phyloP scores from a whole-genome alignment of 2,888 invertebrate species.

The Torymus tubicola region DNA sequence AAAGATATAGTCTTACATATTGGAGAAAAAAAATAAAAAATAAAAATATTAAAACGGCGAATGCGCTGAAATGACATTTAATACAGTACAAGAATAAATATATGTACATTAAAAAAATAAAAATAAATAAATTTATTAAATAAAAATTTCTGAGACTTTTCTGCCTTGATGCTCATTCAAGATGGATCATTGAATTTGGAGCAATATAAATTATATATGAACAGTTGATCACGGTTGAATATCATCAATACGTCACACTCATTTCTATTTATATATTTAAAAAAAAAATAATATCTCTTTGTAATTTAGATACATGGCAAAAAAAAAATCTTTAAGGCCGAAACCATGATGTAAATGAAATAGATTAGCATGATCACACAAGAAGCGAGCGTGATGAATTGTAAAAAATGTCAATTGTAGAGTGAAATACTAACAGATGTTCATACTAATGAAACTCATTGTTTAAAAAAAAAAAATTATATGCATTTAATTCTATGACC shows the following conservation, averaged over 20 bases:
- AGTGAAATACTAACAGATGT: constrained; percentile 33
- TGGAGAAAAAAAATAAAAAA: constrained; percentile 45
- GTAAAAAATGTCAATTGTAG: constrained; percentile 38
- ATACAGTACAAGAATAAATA: not conserved
- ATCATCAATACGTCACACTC: constrained; percentile 48
- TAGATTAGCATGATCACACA: constrained; percentile 61
- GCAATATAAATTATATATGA: not conserved
- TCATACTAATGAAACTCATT: no score
- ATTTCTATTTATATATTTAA: constrained; percentile 6
- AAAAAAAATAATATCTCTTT: constrained; percentile 16
- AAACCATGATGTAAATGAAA: constrained; percentile 58
- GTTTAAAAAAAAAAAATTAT: no score
- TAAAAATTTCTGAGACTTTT: constrained; percentile 34
- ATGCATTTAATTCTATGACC: constrained; percentile 37
- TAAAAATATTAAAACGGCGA: constrained; percentile 5
- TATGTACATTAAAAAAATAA: constrained; percentile 45
- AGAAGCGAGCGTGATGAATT: constrained; percentile 57
- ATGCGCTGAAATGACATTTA: no score
- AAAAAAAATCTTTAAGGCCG: constrained; percentile 45
- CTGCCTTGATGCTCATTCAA: constrained; percentile 2
- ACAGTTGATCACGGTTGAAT: constrained; percentile 20
- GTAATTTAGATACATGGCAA: constrained; percentile 6
- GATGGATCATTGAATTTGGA: not conserved
- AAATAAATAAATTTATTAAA: constrained; percentile 32
- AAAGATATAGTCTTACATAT: constrained; percentile 34